phyloP scores from a whole-genome alignment of 2,113 vertebrate genomes.

The Coptodon bakossiorum region DNA sequence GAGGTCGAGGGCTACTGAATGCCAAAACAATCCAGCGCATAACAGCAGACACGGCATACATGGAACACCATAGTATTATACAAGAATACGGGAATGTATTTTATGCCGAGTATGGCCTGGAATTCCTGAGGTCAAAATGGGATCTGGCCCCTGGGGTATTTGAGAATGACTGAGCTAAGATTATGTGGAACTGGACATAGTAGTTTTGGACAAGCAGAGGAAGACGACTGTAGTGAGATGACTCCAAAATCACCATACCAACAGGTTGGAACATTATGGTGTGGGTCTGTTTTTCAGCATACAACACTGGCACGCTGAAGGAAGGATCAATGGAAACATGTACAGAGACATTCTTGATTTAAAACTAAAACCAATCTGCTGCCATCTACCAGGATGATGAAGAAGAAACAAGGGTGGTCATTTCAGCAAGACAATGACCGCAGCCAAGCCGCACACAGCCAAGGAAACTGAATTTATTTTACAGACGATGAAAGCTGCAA shows the following conservation, averaged over 20 bases:
- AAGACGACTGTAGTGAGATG: not conserved
- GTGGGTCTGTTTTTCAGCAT: rapidly evolving
- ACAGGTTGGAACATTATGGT: not conserved
- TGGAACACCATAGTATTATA: not conserved
- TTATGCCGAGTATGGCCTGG: not conserved
- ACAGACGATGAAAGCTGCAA: not conserved
- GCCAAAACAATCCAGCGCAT: rapidly evolving
- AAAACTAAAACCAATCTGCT: not conserved
- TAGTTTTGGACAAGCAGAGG: not conserved
- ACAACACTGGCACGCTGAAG: not conserved
- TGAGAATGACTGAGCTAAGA: not conserved
- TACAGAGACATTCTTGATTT: not conserved
- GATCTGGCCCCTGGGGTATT: not conserved
- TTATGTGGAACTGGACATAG: not conserved
- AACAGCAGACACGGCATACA: not conserved
- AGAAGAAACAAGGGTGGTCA: rapidly evolving
- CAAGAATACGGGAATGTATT: not conserved
- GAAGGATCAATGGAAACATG: not conserved
- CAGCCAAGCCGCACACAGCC: rapidly evolving
- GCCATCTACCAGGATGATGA: not conserved
- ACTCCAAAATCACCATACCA: not conserved
- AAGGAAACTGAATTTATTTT: not conserved
- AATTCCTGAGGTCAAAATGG: not conserved
- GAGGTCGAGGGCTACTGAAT: not conserved
- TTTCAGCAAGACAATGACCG: not conserved